Evolutionary conservation across 1,140 invertebrate species (phyloP).

Genomic region (Holotrichia oblita): DNA sequence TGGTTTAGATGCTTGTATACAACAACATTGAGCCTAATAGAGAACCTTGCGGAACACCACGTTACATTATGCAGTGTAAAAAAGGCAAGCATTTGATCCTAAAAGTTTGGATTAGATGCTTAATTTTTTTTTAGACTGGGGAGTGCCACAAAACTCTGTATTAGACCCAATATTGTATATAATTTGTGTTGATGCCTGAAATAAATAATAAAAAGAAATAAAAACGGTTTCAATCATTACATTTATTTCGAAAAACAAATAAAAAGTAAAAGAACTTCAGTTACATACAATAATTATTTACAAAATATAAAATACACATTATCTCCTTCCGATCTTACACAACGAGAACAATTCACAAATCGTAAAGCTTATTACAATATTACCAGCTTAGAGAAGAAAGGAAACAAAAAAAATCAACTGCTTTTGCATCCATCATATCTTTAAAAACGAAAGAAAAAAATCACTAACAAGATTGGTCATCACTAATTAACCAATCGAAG

Average conservation of each 20-base stretch:
- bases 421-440: no score
- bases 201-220: background rate
- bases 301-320: conserved; percentile 8
- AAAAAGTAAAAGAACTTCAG: background rate
- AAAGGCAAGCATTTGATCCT: no score
- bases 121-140: no score
- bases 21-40: no score
- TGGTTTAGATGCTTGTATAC: no score
- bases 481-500: background rate
- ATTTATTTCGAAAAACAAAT: conserved; percentile 22
- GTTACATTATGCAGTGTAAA: no score
- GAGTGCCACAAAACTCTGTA: no score
- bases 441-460: background rate
- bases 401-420: background rate
- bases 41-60: no score
- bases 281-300: conserved; percentile 27
- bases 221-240: conserved; percentile 11
- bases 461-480: background rate
- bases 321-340: background rate
- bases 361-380: background rate
- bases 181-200: no score
- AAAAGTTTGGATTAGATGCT: no score
- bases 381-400: background rate
- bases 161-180: no score
- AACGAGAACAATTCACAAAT: background rate